Percentiles rank a stretch among this genome's conserved stretches.
These are phyloP conservation scores for Dusona sp. DNA, from an alignment of 2,888 invertebrate genomes.

Conservation along the genomic window DNA sequence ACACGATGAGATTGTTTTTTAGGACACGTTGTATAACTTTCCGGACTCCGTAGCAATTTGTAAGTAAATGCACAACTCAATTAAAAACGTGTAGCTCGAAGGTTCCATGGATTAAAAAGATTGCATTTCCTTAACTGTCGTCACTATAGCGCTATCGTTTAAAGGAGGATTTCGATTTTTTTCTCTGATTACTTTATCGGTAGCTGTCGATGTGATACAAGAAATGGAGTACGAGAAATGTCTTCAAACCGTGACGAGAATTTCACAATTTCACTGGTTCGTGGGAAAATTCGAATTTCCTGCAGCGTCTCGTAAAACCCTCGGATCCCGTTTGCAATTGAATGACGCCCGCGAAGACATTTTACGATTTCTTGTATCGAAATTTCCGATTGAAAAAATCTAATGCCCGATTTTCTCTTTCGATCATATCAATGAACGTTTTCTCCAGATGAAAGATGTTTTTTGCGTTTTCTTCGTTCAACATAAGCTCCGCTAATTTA, in stretches of 20 bases:
- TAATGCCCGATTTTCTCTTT: background rate
- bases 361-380: constrained; percentile 28
- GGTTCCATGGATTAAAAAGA: background rate
- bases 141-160: background rate
- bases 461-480: background rate
- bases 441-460: background rate
- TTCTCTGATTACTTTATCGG: constrained; percentile 37
- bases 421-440: background rate
- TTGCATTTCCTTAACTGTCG: background rate
- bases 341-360: constrained; percentile 15
- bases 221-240: background rate
- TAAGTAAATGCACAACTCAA: background rate
- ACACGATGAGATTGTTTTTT: background rate
- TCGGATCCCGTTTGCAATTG: constrained; percentile 15
- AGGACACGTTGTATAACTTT: background rate
- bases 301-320: constrained; percentile 13
- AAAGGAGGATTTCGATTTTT: constrained; percentile 1
- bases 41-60: background rate
- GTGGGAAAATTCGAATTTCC: constrained; percentile 58
- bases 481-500: background rate
- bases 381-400: constrained; percentile 1
- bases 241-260: constrained; percentile 48
- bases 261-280: constrained; percentile 48
- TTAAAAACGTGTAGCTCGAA: background rate
- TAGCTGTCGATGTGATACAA: background rate